Evolutionary conservation across 2,888 invertebrate species (phyloP).

Genomic region (Diaperis boleti): DNA sequence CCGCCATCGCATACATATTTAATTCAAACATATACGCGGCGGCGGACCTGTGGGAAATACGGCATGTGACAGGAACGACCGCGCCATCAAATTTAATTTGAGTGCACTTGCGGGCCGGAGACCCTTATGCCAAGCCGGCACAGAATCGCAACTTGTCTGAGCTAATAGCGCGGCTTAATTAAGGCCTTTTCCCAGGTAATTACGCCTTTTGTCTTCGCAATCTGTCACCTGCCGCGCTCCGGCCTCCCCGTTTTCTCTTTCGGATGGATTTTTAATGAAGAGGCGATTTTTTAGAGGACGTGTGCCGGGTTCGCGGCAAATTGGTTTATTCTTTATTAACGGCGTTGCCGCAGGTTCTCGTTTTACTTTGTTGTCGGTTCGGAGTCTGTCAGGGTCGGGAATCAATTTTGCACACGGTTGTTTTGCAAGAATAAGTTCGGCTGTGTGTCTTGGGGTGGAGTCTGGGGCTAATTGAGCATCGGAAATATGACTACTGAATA

Average conservation of each 20-base stretch:
- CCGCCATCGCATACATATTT: slow-evolving; percentile 37
- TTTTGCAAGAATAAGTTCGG: no score
- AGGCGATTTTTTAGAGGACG: no score
- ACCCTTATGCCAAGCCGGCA: slow-evolving; percentile 31
- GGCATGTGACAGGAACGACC: slow-evolving; percentile 37
- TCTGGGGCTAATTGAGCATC: no score
- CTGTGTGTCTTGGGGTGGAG: no score
- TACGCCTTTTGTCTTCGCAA: slow-evolving; percentile 35
- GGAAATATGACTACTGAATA: no score
- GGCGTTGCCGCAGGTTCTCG: no score
- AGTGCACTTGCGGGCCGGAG: slow-evolving; percentile 47
- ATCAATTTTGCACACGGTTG: no score
- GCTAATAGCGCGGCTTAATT: slow-evolving; percentile 39
- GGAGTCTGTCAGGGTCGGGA: no score
- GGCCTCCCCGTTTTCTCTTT: not conserved
- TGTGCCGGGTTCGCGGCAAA: no score
- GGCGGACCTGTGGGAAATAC: slow-evolving; percentile 41
- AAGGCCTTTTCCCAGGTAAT: slow-evolving; percentile 37
- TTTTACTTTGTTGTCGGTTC: no score
- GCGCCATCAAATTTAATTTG: slow-evolving; percentile 51
- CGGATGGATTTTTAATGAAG: not conserved
- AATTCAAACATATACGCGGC: slow-evolving; percentile 40
- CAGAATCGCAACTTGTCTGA: slow-evolving; percentile 35
- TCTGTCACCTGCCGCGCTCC: slow-evolving; percentile 20
- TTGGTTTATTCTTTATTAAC: no score